These are phyloP conservation scores for Pseudomyrmex concolor DNA, from an alignment of 1,140 invertebrate genomes.

Conservation along the genomic window DNA sequence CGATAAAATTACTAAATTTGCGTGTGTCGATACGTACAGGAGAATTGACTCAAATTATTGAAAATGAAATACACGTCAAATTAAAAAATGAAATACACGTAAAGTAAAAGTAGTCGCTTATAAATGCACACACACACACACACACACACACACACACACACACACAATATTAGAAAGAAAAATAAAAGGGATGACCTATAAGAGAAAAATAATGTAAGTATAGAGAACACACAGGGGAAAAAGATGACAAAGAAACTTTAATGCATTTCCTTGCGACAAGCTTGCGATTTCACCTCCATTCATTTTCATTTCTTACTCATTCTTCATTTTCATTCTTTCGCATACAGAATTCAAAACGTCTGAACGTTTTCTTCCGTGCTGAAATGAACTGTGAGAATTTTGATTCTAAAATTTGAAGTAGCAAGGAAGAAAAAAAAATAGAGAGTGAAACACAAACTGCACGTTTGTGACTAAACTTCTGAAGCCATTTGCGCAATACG, in stretches of 20 bases:
- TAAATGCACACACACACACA: background rate
- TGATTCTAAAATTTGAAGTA: conserved; percentile 36
- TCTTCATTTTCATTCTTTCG: conserved; percentile 48
- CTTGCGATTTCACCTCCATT: conserved; percentile 46
- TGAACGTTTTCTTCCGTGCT: background rate
- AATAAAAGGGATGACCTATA: background rate
- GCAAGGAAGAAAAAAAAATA: background rate
- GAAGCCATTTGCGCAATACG: conserved; percentile 27
- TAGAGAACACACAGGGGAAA: conserved; percentile 6
- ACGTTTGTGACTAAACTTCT: conserved; percentile 12
- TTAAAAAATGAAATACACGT: conserved; percentile 1
- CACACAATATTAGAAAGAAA: conserved; percentile 11
- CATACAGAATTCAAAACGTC: conserved; percentile 4
- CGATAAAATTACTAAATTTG: background rate
- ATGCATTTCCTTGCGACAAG: conserved; percentile 30
- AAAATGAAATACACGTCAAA: conserved; percentile 1
- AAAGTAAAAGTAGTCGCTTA: background rate
- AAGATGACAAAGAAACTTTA: conserved; percentile 44
- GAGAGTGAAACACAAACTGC: background rate
- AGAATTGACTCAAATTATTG: conserved; percentile 20
- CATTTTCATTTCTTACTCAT: conserved; percentile 57
- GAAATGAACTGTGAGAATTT: conserved; percentile 23
- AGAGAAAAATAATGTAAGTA: background rate
- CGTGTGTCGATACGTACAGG: background rate
- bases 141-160: too few relatives aligned